Percentiles rank a stretch among this genome's conserved stretches.
Evolutionary conservation across 23 tunicate species (phyloP).

Genomic region (Halocynthia roretzi): DNA sequence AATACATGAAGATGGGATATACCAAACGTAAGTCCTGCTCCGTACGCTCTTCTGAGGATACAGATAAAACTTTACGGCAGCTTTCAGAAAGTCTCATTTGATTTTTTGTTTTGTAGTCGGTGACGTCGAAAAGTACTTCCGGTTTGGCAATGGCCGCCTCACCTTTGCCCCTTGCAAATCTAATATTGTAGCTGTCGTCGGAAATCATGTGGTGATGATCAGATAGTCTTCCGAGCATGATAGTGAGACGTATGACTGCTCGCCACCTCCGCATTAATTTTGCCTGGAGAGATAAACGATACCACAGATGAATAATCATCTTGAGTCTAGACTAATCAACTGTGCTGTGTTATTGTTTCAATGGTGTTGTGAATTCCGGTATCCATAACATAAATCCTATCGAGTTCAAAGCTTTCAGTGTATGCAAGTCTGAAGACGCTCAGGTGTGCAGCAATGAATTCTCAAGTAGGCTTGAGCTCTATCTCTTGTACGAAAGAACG

Average conservation of each 20-base stretch:
- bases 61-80: constrained; percentile 30
- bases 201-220: constrained; percentile 40
- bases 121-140: constrained; percentile 71
- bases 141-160: constrained; percentile 17
- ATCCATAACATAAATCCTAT: too few relatives aligned
- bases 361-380: too few relatives aligned
- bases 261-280: constrained; percentile 55
- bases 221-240: constrained; percentile 54
- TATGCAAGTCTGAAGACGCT: too few relatives aligned
- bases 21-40: constrained; percentile 64
- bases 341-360: too few relatives aligned
- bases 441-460: too few relatives aligned
- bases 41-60: constrained; percentile 43
- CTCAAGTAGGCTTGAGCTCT: too few relatives aligned
- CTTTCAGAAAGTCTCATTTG: constrained; percentile 76
- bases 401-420: too few relatives aligned
- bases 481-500: too few relatives aligned
- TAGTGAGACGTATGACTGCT: constrained; percentile 20
- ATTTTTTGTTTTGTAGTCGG: constrained; percentile 80
- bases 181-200: constrained; percentile 81
- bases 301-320: not conserved
- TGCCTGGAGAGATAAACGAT: constrained; percentile 21
- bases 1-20: not conserved
- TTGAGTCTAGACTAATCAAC: too few relatives aligned
- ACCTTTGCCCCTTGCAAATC: not conserved